Conservation (phyloP, 2,113 vertebrate genomes). For the human region DNA sequence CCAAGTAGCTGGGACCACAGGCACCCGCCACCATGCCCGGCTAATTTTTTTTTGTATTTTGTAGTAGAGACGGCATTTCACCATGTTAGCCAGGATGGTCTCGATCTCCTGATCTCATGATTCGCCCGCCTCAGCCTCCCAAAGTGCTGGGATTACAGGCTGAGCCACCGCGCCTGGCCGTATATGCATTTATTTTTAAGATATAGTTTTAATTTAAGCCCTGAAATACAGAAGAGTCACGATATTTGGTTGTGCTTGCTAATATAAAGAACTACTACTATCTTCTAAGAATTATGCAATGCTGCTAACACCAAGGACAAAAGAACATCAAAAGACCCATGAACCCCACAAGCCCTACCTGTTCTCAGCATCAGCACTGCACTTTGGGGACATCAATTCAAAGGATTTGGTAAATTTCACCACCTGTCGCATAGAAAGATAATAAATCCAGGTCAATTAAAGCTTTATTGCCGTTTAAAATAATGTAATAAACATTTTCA, state of each 20-base stretch:
- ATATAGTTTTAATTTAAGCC: not conserved
- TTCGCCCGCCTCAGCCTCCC: no score
- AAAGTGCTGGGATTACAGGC: no score
- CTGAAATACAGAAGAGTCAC: not conserved
- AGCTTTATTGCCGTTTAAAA: conserved; percentile 44
- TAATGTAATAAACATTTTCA: not conserved
- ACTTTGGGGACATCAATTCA: conserved; percentile 98
- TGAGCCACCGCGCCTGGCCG: no score
- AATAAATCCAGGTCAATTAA: conserved; percentile 52
- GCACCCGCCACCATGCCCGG: no score
- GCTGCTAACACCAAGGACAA: not conserved
- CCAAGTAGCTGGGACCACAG: no score
- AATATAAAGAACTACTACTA: not conserved
- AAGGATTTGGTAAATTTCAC: conserved; percentile 99
- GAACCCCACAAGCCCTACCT: conserved; percentile 85
- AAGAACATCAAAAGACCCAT: not conserved
- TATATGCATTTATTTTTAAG: not conserved
- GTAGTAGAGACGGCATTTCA: no score
- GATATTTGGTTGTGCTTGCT: not conserved
- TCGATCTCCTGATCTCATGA: no score
- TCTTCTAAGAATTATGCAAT: not conserved
- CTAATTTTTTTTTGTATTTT: no score
- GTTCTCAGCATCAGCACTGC: conserved; percentile 95
- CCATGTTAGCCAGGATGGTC: no score
- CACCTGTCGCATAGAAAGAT: conserved; percentile 87